Conservation (phyloP, 2,113 vertebrate genomes). For the Hucho hucho region DNA sequence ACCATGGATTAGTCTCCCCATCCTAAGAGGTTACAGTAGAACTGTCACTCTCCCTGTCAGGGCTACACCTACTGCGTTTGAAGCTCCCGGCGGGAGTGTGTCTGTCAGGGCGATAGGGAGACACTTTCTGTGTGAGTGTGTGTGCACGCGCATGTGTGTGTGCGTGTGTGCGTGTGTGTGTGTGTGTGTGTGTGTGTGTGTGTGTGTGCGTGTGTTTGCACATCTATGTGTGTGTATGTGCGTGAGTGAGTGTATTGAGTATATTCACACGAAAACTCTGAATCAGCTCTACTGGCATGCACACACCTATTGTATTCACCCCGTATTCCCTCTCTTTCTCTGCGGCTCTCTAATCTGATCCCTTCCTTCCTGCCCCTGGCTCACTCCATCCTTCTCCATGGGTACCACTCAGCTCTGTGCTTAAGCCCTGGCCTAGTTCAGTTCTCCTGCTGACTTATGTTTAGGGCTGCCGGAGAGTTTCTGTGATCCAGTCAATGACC, state of each 20-base stretch:
- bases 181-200: background rate
- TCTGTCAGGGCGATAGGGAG: conserved; percentile 1
- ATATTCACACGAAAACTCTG: background rate
- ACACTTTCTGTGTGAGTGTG: background rate
- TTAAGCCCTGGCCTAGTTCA: background rate
- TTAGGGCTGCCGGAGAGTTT: background rate
- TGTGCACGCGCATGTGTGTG: background rate
- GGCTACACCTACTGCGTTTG: background rate
- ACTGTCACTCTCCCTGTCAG: background rate
- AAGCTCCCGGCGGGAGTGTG: background rate
- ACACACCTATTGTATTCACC: background rate
- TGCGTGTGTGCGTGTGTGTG: conserved; percentile 1
- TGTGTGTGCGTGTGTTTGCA: background rate
- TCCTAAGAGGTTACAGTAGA: background rate
- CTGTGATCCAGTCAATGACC: conserved; percentile 2
- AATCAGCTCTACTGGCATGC: background rate
- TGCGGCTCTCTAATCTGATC: background rate
- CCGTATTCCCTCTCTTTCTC: background rate
- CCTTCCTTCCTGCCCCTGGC: background rate
- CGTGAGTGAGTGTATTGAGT: background rate
- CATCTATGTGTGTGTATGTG: background rate
- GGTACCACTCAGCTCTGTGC: background rate
- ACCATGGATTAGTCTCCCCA: conserved; percentile 3
- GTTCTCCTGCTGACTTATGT: background rate
- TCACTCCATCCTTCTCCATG: background rate